Base-by-base conservation (phyloP, 2,888 invertebrate genomes). In the Xylota sylvarum region DNA sequence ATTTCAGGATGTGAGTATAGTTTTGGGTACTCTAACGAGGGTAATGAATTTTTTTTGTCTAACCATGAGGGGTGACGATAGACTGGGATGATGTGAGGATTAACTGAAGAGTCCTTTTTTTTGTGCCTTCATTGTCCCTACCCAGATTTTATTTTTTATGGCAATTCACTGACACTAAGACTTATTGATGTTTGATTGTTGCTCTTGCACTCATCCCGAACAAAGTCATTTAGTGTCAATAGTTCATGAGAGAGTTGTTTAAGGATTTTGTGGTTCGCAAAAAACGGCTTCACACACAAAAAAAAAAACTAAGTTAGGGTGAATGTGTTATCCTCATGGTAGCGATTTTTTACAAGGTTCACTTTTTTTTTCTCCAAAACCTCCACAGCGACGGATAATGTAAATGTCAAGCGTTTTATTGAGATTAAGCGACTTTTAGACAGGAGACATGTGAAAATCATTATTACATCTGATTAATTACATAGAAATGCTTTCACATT, bases 121-220 rank as follows among this genome's bases (percentile, higher is more conserved):
- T 48, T 52, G 9, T 64, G 62, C 67, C 52, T 67, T 77, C 37
- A 76, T 82, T 80, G 62, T 80, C 4, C n/a, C 19, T 19, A 12
- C 32, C 19, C 12, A 17, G 43, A 12, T 5, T 17, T 10, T 46
- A 30, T 46, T 77, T 58, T 48, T 46, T 27, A 17, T 60, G 43
- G 30, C 60, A 80, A 70, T 76, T 70, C 9, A 72, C 62, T 77
- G 77, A 76, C 85, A 81, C 70, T 64, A 55, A 80, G 76, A 86
- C 86, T 82, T 86, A 86, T 86, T 86, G 86, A 86, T 86, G 77
- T 82, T 82, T 86, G 86, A 82, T 82, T 86, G 86, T 86, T 86
- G 86, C 50, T 55, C 60, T 43, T 62, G 82, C 67, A 77, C 77
- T 86, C 73, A 86, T 86, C 82, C 86, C 17, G 58, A 69, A 82